Conservation (phyloP, 2,113 vertebrate species). For the Trogon surrucura region DNA sequence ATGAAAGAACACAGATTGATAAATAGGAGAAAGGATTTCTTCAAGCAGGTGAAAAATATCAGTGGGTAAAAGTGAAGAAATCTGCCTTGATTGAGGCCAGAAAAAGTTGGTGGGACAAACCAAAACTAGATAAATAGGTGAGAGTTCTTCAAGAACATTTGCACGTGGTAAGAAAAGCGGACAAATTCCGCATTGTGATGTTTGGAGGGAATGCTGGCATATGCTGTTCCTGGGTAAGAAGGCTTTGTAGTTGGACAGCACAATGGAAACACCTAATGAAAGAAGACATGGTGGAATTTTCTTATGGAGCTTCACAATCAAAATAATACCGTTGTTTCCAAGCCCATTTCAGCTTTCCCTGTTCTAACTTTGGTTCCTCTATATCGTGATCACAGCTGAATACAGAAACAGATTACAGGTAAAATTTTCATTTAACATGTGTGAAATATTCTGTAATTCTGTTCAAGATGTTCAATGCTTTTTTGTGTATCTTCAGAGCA, state of each 20-base stretch:
- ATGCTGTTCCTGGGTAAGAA: neutral
- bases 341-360: neutral
- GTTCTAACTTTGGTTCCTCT: neutral
- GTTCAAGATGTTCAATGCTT: neutral
- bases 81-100: neutral
- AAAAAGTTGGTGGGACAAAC: neutral
- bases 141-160: neutral
- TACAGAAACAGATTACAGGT: neutral
- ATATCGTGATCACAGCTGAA: neutral
- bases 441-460: neutral
- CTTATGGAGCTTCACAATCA: neutral
- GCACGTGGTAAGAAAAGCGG: neutral
- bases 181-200: neutral
- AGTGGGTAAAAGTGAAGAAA: constrained; percentile 12
- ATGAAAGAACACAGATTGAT: constrained; percentile 46
- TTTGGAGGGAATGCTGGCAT: neutral
- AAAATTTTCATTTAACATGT: neutral
- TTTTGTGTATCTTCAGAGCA: neutral
- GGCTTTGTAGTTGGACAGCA: neutral
- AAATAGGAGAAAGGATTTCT: constrained; percentile 40
- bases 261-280: neutral
- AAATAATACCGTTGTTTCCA: neutral
- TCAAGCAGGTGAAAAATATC: constrained; percentile 38
- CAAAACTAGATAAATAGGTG: neutral
- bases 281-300: neutral